Evolutionary conservation across 35 echinoderm and acorn worm genomes (phyloP).

Genomic region (Apostichopus japonicus): DNA sequence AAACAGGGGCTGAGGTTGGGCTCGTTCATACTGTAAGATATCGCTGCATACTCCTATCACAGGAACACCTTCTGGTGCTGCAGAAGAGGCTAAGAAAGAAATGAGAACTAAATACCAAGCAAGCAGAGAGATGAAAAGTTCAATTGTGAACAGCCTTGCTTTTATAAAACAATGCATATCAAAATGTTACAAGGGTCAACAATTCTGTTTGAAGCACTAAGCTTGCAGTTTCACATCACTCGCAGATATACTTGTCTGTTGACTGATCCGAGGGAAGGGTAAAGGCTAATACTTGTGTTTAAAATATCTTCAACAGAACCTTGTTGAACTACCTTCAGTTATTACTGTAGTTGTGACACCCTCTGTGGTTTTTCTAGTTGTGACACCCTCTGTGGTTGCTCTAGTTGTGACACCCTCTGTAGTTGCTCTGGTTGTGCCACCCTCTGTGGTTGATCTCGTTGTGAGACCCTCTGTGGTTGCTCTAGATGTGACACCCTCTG

Average conservation of each 20-base stretch:
- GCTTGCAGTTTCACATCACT: too few relatives aligned
- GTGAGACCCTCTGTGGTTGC: background rate
- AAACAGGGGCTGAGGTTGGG: background rate
- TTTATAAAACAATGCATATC: too few relatives aligned
- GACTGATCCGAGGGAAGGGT: too few relatives aligned
- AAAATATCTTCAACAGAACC: background rate
- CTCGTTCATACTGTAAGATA: background rate
- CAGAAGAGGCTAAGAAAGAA: background rate
- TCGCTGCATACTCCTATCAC: background rate
- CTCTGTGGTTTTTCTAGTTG: background rate
- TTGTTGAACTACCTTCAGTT: background rate
- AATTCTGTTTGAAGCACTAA: too few relatives aligned
- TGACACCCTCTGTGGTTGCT: background rate
- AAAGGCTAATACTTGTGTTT: too few relatives aligned
- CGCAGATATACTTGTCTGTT: too few relatives aligned
- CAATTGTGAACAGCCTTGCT: too few relatives aligned
- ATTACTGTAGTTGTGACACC: background rate
- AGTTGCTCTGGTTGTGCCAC: background rate
- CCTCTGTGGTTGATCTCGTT: background rate
- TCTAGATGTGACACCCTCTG: background rate
- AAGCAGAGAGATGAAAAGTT: too few relatives aligned
- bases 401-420: background rate
- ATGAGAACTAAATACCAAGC: too few relatives aligned
- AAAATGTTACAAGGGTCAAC: too few relatives aligned
- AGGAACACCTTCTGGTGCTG: background rate